Conservation (phyloP, 1,140 invertebrate genomes). For the Lepidurus apus region DNA sequence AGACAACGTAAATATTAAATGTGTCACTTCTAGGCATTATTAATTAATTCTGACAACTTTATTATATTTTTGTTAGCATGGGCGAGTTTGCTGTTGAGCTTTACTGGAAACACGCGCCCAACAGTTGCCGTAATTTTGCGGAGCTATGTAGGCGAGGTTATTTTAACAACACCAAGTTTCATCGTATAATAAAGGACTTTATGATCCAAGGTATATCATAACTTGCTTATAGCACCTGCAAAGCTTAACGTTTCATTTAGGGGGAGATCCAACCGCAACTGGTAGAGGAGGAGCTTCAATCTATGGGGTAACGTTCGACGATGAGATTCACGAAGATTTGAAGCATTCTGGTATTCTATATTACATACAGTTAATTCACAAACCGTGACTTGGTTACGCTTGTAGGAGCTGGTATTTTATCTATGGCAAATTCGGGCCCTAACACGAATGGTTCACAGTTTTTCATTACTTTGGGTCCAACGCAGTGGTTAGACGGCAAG, state of each 20-base stretch:
- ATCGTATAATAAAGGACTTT: conserved; percentile 91
- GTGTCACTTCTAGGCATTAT: neutral
- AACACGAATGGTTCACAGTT: conserved; percentile 97
- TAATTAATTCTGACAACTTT: neutral
- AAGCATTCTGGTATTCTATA: conserved; percentile 75
- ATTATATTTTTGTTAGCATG: conserved; percentile 61
- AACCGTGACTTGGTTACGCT: conserved; percentile 39
- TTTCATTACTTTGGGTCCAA: conserved; percentile 93
- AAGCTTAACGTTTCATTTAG: conserved; percentile 55
- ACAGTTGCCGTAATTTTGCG: conserved; percentile 93
- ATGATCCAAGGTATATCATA: conserved; percentile 78
- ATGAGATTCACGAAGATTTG: conserved; percentile 90
- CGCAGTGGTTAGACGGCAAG: conserved; percentile 96
- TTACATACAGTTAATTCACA: conserved; percentile 28
- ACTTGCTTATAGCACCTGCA: conserved; percentile 28
- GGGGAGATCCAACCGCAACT: conserved; percentile 85
- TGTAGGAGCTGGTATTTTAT: conserved; percentile 67
- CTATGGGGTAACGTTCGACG: conserved; percentile 89
- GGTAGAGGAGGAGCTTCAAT: conserved; percentile 93
- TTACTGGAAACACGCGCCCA: conserved; percentile 96
- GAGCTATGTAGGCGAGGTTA: conserved; percentile 86
- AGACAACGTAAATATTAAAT: neutral
- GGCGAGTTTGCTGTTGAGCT: conserved; percentile 85
- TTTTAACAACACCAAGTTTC: conserved; percentile 94
- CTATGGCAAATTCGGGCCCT: conserved; percentile 89